phyloP scores from a whole-genome alignment of 2,113 vertebrate species.

The Rana temporaria region DNA sequence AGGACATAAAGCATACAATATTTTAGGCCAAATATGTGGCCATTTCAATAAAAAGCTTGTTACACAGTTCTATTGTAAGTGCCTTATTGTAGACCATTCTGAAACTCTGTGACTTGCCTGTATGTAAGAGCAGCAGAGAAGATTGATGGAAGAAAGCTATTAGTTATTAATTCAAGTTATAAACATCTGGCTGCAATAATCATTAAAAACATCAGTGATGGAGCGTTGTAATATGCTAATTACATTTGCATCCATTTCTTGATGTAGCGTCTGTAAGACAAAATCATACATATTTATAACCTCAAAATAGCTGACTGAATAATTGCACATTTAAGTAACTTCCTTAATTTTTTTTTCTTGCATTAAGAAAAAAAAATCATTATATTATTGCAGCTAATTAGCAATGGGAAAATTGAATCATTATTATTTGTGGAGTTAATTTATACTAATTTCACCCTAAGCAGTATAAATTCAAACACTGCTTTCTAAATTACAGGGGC shows the following conservation, averaged over 20 bases:
- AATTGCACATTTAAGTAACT: slow-evolving; percentile 66
- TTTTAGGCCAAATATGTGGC: no score
- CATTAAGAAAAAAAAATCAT: slow-evolving; percentile 35
- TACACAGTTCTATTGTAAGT: not conserved
- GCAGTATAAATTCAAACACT: slow-evolving; percentile 17
- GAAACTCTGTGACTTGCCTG: not conserved
- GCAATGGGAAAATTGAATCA: slow-evolving; percentile 63
- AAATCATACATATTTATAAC: slow-evolving; percentile 67
- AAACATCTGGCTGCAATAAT: slow-evolving; percentile 51
- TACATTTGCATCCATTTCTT: slow-evolving; percentile 54
- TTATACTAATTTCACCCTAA: slow-evolving; percentile 52
- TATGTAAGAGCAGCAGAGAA: slow-evolving; percentile 12
- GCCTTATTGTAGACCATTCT: not conserved
- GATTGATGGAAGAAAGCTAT: slow-evolving; percentile 2
- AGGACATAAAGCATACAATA: no score
- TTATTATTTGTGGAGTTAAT: slow-evolving; percentile 63
- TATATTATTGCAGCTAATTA: slow-evolving; percentile 69
- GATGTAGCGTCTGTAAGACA: slow-evolving; percentile 45
- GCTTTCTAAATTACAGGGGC: slow-evolving; percentile 37
- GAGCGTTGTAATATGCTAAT: slow-evolving; percentile 58
- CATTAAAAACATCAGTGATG: slow-evolving; percentile 31
- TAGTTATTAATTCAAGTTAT: slow-evolving; percentile 1
- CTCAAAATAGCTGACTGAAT: slow-evolving; percentile 67
- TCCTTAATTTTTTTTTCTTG: slow-evolving; percentile 70
- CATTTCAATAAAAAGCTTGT: not conserved